Percentiles rank a stretch among this genome's conserved stretches.
These are phyloP conservation scores for Acrocephalus arundinaceus DNA, from an alignment of 2,113 vertebrate genomes.

Conservation along the genomic window DNA sequence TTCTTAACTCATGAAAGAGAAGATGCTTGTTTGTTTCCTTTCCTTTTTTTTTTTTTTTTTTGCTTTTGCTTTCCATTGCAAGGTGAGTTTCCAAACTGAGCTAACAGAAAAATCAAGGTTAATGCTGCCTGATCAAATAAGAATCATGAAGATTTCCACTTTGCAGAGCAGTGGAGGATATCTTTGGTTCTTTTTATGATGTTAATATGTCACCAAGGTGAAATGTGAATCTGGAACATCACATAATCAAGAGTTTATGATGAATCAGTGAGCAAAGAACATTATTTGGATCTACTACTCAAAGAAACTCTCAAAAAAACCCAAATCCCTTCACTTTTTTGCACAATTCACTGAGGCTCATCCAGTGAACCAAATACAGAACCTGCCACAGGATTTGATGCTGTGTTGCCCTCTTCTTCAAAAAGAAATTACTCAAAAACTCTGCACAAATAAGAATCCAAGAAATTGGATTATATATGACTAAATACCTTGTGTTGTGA, in stretches of 20 bases:
- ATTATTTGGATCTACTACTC: not conserved
- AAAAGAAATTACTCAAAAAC: not conserved
- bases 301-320: not conserved
- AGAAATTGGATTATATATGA: not conserved
- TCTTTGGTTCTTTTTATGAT: not conserved
- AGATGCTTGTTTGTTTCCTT: not conserved
- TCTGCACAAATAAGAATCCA: not conserved
- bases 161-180: not conserved
- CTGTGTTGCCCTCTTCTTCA: accelerated
- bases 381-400: not conserved
- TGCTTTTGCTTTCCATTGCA: not conserved
- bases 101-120: not conserved
- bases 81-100: not conserved
- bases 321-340: not conserved
- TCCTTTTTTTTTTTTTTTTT: not conserved
- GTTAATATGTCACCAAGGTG: not conserved
- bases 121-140: not conserved
- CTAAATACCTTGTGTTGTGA: not conserved
- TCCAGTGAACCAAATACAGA: not conserved
- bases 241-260: not conserved
- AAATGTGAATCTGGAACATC: not conserved
- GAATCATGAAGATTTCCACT: not conserved
- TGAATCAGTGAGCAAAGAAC: not conserved
- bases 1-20: not conserved
- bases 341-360: not conserved